A percentile compares a stretch with the other conserved stretches of the same genome.
Conservation (phyloP, 1,140 invertebrate genomes). For the Drosophila tsacasi region DNA sequence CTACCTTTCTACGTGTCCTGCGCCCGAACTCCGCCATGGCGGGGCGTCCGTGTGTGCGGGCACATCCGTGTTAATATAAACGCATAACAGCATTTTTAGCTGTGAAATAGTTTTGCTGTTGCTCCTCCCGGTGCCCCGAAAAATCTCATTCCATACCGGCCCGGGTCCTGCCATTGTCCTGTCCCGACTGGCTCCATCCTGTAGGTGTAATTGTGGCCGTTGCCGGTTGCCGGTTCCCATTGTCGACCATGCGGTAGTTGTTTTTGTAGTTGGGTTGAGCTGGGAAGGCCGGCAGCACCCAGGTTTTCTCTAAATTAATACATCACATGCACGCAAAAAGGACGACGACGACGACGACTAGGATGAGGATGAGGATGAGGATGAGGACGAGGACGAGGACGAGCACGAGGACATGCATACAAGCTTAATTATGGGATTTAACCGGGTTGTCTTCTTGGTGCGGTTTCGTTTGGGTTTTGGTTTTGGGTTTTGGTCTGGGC, state of each 20-base stretch:
- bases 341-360: constrained; percentile 14
- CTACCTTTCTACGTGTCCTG: constrained; percentile 43
- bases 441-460: constrained; percentile 35
- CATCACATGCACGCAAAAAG: constrained; percentile 63
- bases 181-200: constrained; percentile 24
- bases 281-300: constrained; percentile 13
- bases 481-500: constrained; percentile 10
- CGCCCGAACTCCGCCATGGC: constrained; percentile 13
- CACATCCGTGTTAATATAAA: constrained; percentile 77
- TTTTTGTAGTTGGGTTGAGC: constrained; percentile 12
- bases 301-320: constrained; percentile 74
- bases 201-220: constrained; percentile 61
- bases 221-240: constrained; percentile 60
- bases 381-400: not conserved
- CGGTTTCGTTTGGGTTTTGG: constrained; percentile 26
- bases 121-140: constrained; percentile 25
- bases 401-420: constrained; percentile 28
- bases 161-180: constrained; percentile 18
- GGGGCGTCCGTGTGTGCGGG: constrained; percentile 20
- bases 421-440: constrained; percentile 69
- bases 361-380: not conserved
- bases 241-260: constrained; percentile 51
- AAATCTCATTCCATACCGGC: constrained; percentile 4
- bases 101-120: constrained; percentile 77
- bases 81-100: constrained; percentile 79